A percentile compares a stretch with the other conserved stretches of the same genome.
phyloP scores from a whole-genome alignment of 2,888 invertebrate species.

The Chloroclystis v-ata region DNA sequence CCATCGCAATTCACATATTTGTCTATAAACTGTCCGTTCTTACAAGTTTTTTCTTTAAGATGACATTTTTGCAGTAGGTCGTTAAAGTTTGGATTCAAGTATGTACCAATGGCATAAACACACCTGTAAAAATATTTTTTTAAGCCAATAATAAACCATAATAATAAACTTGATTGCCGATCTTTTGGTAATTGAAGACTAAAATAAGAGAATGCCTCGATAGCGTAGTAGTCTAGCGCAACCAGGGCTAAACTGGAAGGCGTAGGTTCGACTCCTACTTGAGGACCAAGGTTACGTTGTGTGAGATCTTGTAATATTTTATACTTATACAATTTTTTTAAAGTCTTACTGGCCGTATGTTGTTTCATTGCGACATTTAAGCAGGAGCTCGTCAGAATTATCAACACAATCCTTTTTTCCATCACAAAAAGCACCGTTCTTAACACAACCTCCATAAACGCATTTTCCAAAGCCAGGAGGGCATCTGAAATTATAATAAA shows the following conservation, averaged over 20 bases:
- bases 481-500: not conserved
- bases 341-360: not conserved
- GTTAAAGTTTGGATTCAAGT: not conserved
- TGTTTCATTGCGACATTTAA: not conserved
- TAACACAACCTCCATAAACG: conserved; percentile 8
- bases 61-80: not conserved
- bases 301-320: too few species aligned
- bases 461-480: conserved; percentile 2
- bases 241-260: too few species aligned
- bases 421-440: conserved; percentile 2
- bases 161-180: too few species aligned
- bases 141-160: too few species aligned
- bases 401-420: conserved; percentile 8
- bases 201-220: too few species aligned
- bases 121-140: not conserved
- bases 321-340: too few species aligned
- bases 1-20: conserved; percentile 4
- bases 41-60: not conserved
- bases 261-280: too few species aligned
- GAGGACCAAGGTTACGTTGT: too few species aligned
- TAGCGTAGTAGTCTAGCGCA: too few species aligned
- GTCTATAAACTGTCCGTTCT: not conserved
- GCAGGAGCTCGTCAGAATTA: conserved; percentile 6
- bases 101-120: not conserved
- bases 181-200: too few species aligned